Conservation (phyloP, 2,888 invertebrate species). For the Stenodera caucasica region DNA sequence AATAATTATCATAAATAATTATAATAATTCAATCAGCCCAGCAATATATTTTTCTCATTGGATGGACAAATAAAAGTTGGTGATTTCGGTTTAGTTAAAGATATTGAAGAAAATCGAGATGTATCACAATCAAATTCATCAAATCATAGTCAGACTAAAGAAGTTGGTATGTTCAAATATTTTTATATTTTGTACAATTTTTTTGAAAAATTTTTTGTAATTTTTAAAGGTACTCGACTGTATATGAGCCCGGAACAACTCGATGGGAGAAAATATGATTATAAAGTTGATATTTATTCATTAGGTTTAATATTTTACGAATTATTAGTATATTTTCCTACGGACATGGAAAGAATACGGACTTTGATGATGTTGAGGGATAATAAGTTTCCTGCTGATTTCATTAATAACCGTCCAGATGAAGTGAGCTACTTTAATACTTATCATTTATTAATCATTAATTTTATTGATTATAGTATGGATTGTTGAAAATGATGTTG, state of each 20-base stretch:
- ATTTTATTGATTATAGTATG: conserved; percentile 60
- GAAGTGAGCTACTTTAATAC: conserved; percentile 64
- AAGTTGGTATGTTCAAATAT: conserved; percentile 58
- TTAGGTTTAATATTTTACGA: conserved; percentile 94
- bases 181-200: conserved; percentile 12
- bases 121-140: conserved; percentile 25
- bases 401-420: conserved; percentile 64
- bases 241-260: conserved; percentile 99
- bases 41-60: conserved; percentile 90
- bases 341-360: conserved; percentile 85
- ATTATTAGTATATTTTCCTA: conserved; percentile 83
- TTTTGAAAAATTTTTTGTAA: conserved; percentile 23
- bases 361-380: conserved; percentile 68
- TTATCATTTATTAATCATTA: conserved; percentile 13
- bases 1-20: background rate
- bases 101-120: conserved; percentile 66
- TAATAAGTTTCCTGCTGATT: conserved; percentile 70
- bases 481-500: conserved; percentile 76
- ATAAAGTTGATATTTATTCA: conserved; percentile 95
- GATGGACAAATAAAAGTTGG: conserved; percentile 94
- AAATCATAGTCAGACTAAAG: conserved; percentile 60
- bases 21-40: conserved; percentile 61
- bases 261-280: conserved; percentile 73
- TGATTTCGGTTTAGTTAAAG: conserved; percentile 97
- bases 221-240: conserved; percentile 75